Conservation (phyloP, 2,888 invertebrate species). For the Metacarcinus magister region DNA sequence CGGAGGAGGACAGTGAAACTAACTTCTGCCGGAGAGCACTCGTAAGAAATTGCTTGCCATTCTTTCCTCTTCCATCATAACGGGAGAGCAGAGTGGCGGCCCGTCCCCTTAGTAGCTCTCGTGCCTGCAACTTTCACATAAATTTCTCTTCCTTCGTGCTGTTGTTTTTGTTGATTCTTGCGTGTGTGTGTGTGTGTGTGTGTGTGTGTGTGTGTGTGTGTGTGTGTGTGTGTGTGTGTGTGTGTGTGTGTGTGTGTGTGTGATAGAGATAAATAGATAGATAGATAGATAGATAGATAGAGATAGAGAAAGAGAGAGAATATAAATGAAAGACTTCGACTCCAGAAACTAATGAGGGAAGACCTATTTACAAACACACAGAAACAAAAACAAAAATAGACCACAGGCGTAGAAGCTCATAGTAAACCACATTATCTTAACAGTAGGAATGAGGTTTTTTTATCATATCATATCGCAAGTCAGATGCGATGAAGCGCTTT, state of each 20-base stretch:
- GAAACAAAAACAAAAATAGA: not conserved
- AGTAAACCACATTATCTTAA: conserved; percentile 3
- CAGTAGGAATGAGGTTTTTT: not conserved
- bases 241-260: not conserved
- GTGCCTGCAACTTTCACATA: conserved; percentile 40
- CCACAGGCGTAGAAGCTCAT: not conserved
- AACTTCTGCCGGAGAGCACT: conserved; percentile 68
- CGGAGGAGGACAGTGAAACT: conserved; percentile 62
- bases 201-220: not conserved
- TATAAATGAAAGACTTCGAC: not conserved
- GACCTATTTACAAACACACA: too few species aligned
- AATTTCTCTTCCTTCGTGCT: conserved; percentile 8
- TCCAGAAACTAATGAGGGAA: too few species aligned
- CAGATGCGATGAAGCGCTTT: not conserved
- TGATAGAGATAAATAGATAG: not conserved
- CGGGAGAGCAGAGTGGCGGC: conserved; percentile 56
- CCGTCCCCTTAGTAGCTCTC: conserved; percentile 20
- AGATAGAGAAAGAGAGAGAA: not conserved
- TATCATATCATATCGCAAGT: not conserved
- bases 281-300: not conserved
- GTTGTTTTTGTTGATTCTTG: not conserved
- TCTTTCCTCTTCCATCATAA: conserved; percentile 62
- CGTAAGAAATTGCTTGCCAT: conserved; percentile 71
- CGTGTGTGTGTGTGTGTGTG: not conserved
- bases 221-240: not conserved